Evolutionary conservation across 2,888 invertebrate species (phyloP).

Genomic region (Leptopilina myrica): DNA sequence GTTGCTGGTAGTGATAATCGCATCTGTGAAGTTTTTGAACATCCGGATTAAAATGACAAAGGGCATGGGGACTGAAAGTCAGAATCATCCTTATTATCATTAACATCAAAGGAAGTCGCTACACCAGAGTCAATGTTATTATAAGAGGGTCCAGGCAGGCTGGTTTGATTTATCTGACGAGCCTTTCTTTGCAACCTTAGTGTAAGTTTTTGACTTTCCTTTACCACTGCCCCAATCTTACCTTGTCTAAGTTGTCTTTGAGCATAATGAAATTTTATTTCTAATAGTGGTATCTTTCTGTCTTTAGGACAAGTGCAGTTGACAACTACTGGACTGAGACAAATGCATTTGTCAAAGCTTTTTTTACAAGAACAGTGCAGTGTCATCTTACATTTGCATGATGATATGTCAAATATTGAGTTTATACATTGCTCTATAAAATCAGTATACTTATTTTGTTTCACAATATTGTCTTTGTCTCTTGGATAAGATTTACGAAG

Average conservation of each 20-base stretch:
- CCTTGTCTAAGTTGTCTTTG: not conserved
- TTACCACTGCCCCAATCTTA: not conserved
- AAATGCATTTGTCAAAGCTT: too few relatives aligned
- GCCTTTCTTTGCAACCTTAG: not conserved
- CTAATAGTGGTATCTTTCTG: not conserved
- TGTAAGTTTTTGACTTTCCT: slow-evolving; percentile 1
- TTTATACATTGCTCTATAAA: too few relatives aligned
- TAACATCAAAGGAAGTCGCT: not conserved
- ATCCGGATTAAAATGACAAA: not conserved
- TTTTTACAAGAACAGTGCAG: too few relatives aligned
- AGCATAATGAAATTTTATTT: not conserved
- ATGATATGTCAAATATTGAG: too few relatives aligned
- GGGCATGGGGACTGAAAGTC: not conserved
- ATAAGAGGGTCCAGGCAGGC: not conserved
- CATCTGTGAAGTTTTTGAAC: not conserved
- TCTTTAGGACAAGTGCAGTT: not conserved
- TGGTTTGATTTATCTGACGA: slow-evolving; percentile 1
- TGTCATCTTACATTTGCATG: too few relatives aligned
- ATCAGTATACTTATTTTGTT: not conserved
- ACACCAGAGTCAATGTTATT: not conserved
- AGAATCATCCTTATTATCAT: not conserved
- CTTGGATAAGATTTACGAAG: not conserved
- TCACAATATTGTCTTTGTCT: not conserved
- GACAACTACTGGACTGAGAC: not conserved
- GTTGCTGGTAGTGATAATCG: not conserved